Evolutionary conservation across 2,888 invertebrate species (phyloP).

Genomic region (Agrochola lota): DNA sequence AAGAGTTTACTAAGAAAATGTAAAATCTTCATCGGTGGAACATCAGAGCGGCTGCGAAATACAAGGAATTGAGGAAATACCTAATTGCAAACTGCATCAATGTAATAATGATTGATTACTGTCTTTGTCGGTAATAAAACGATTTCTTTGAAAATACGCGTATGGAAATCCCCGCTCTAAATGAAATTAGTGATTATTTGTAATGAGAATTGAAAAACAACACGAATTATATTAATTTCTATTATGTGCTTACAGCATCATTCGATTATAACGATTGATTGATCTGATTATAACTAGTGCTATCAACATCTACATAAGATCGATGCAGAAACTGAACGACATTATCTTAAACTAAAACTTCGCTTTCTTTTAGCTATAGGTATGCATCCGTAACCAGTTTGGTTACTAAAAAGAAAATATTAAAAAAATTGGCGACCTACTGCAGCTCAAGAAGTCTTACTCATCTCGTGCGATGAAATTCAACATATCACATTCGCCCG

Average conservation of each 20-base stretch:
- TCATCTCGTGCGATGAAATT: not conserved
- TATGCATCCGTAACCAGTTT: not conserved
- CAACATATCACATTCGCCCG: constrained; percentile 39
- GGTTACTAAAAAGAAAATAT: not conserved
- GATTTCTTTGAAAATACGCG: constrained; percentile 38
- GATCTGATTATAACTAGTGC: not conserved
- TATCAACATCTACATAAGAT: not conserved
- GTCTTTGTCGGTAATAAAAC: constrained; percentile 3
- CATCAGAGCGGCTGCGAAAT: not conserved
- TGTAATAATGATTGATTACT: constrained; percentile 52
- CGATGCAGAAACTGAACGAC: not conserved
- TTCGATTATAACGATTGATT: not conserved
- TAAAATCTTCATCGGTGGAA: constrained; percentile 17
- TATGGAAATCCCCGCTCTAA: constrained; percentile 8
- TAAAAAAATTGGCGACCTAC: constrained; percentile 6
- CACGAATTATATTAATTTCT: not conserved
- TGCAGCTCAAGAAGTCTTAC: not conserved
- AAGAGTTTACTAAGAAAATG: constrained; percentile 44
- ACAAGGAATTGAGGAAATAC: constrained; percentile 25
- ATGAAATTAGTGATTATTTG: constrained; percentile 24
- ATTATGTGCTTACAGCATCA: not conserved
- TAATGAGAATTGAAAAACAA: not conserved
- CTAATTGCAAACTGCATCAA: constrained; percentile 18
- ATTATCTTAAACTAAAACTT: not conserved
- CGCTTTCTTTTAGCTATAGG: not conserved